Conservation (phyloP, 2,113 vertebrate species). For the Chaetops frenatus region DNA sequence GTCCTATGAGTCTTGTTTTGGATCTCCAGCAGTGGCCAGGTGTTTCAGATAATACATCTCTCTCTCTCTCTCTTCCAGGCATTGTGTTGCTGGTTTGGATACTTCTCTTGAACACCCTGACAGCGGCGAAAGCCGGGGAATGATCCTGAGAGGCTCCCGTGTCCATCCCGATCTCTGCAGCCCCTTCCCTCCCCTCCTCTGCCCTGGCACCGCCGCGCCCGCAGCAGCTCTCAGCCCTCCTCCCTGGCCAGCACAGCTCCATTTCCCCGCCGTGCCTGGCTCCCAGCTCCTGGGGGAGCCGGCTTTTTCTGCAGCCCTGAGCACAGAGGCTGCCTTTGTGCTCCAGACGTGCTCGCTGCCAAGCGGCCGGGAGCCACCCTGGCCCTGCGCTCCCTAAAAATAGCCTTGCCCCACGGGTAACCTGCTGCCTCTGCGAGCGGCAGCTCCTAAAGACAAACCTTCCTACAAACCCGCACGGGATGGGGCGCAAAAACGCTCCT, state of each 20-base stretch:
- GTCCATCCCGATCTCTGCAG: not conserved
- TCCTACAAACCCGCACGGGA: fast-evolving
- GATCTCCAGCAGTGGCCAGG: not conserved
- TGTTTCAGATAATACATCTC: not conserved
- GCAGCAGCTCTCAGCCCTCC: not conserved
- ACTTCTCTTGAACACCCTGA: not conserved
- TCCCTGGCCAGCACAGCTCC: not conserved
- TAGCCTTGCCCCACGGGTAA: conserved; percentile 1
- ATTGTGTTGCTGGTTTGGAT: not conserved
- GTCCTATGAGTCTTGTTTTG: not conserved
- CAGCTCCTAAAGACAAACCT: not conserved
- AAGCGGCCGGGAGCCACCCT: not conserved
- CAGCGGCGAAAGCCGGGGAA: not conserved
- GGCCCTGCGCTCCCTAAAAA: not conserved
- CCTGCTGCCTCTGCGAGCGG: not conserved
- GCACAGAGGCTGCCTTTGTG: conserved; percentile 43
- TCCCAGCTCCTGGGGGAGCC: not conserved
- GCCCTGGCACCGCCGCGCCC: fast-evolving
- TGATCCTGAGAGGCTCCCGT: not conserved
- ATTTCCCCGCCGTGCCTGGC: not conserved
- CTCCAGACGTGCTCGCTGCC: not conserved
- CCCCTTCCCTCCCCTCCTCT: not conserved
- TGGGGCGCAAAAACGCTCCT: not conserved
- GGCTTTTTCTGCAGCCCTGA: not conserved
- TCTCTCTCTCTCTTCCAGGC: not conserved